A percentile compares a stretch with the other conserved stretches of the same genome.
Evolutionary conservation across 1,140 invertebrate genomes (phyloP).

Genomic region (Grapholita molesta): DNA sequence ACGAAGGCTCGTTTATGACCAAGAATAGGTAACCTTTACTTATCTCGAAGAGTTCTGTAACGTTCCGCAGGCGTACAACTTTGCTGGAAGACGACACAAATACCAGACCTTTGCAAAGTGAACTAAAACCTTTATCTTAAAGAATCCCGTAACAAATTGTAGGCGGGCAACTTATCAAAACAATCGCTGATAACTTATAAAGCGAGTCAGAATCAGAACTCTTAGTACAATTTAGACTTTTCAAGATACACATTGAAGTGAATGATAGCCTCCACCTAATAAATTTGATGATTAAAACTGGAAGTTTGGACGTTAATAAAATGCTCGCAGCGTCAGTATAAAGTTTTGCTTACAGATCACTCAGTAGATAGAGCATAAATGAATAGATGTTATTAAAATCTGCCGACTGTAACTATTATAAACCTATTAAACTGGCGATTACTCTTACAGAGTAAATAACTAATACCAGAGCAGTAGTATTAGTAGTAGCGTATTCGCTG

Average conservation of each 20-base stretch:
- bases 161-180: neutral
- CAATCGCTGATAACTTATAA: neutral
- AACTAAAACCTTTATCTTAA: neutral
- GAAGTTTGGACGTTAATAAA: constrained; percentile 16
- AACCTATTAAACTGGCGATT: too few species aligned
- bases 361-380: neutral
- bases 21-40: too few species aligned
- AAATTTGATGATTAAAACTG: constrained; percentile 15
- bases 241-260: constrained; percentile 14
- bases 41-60: too few species aligned
- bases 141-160: neutral
- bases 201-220: constrained; percentile 5
- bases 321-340: neutral
- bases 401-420: too few species aligned
- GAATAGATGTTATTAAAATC: too few species aligned
- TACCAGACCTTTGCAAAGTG: neutral
- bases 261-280: constrained; percentile 16
- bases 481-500: too few species aligned
- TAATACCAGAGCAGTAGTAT: too few species aligned
- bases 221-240: constrained; percentile 9
- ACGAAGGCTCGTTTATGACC: too few species aligned
- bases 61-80: constrained; percentile 7
- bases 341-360: neutral
- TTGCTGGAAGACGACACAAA: constrained; percentile 22
- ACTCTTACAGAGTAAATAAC: too few species aligned